Percentiles rank a stretch among this genome's conserved stretches.
Conservation (phyloP, 2,113 vertebrate genomes). For the Gopherus flavomarginatus region DNA sequence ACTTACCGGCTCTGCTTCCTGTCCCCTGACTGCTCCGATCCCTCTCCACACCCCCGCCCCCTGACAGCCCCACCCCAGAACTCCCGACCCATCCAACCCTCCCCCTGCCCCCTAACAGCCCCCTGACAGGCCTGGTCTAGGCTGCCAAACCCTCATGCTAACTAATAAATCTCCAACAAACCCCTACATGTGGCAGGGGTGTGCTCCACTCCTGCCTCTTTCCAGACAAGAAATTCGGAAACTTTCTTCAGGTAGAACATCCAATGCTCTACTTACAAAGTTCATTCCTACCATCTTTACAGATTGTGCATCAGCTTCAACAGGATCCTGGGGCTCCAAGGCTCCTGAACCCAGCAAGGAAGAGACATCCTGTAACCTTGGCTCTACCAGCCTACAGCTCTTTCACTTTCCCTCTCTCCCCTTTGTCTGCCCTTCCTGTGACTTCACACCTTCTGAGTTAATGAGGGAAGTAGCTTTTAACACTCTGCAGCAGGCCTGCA, state of each 20-base stretch:
- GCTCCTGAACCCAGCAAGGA: not conserved
- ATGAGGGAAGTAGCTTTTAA: not conserved
- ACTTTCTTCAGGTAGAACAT: not conserved
- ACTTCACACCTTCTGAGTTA: not conserved
- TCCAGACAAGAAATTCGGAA: not conserved
- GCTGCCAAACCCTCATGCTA: not conserved
- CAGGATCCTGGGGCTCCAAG: not conserved
- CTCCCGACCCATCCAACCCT: too few relatives aligned
- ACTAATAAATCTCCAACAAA: not conserved
- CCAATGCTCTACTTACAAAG: not conserved
- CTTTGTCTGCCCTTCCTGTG: not conserved
- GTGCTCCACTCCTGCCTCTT: not conserved
- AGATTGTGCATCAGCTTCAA: not conserved
- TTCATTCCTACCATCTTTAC: not conserved
- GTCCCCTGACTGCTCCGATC: too few relatives aligned
- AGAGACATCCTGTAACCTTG: not conserved
- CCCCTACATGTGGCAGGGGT: too few relatives aligned
- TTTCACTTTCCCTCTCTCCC: not conserved
- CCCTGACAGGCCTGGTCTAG: not conserved
- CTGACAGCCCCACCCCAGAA: too few relatives aligned
- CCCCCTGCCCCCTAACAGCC: too few relatives aligned
- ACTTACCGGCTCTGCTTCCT: too few relatives aligned
- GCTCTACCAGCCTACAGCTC: not conserved
- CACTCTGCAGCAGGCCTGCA: not conserved
- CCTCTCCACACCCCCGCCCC: too few relatives aligned